Evolutionary conservation across 2,113 vertebrate genomes (phyloP).

Genomic region (Anser brachyrhynchus): DNA sequence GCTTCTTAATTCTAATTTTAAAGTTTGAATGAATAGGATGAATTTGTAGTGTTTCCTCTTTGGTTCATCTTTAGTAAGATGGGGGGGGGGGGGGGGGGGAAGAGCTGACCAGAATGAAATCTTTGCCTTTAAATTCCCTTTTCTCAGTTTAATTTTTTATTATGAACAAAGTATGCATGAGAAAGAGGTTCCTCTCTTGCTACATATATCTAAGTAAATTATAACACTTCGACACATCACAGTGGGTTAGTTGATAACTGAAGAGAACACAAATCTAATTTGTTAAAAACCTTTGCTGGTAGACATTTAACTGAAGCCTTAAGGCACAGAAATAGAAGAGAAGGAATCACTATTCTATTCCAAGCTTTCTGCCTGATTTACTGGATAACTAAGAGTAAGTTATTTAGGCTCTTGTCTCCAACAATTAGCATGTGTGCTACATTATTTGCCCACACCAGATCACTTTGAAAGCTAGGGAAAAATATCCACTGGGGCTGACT

Average conservation of each 20-base stretch:
- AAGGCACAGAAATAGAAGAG: not conserved
- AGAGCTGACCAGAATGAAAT: not conserved
- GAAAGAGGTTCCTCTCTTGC: not conserved
- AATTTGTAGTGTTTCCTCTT: not conserved
- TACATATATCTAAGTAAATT: not conserved
- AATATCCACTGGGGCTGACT: not conserved
- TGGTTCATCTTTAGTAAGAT: not conserved
- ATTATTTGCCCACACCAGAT: not conserved
- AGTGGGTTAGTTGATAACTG: not conserved
- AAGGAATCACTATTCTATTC: not conserved
- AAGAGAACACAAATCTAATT: not conserved
- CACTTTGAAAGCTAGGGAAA: not conserved
- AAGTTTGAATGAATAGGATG: not conserved
- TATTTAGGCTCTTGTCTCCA: conserved; percentile 19
- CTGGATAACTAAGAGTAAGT: not conserved
- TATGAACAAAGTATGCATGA: not conserved
- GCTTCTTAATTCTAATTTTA: not conserved
- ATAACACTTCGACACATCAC: not conserved
- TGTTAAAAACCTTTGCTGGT: conserved; percentile 22
- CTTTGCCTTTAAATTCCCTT: not conserved
- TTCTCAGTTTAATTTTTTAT: not conserved
- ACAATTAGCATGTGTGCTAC: not conserved
- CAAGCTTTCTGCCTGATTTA: conserved; percentile 6
- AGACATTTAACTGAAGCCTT: not conserved
- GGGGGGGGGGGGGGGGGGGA: too few relatives aligned